Conservation (phyloP, 53 echinoderm and acorn worm genomes). For the Holothuria leucospilota region DNA sequence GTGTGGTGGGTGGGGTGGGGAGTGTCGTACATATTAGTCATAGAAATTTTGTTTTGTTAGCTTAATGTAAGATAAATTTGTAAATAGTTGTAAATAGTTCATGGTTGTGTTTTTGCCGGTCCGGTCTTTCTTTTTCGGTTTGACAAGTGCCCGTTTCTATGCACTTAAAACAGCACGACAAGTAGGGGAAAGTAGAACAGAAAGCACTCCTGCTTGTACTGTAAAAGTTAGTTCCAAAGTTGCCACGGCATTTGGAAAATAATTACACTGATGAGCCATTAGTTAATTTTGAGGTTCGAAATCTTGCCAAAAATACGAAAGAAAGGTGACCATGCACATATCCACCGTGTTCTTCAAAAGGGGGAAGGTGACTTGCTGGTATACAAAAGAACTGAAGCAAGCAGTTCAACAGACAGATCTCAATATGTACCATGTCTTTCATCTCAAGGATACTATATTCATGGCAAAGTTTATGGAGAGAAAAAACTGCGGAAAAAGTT, state of each 20-base stretch:
- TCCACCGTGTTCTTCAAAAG: slow-evolving; percentile 50
- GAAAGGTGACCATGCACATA: slow-evolving; percentile 69
- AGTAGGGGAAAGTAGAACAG: slow-evolving; percentile 57
- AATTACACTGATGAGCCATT: slow-evolving; percentile 58
- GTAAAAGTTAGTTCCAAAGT: slow-evolving; percentile 61
- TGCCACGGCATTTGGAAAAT: slow-evolving; percentile 69
- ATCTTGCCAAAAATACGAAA: neutral
- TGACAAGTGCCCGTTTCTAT: no score
- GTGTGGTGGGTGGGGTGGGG: no score
- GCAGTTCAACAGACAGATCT: slow-evolving; percentile 9
- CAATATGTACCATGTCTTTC: slow-evolving; percentile 64
- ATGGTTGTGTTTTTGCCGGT: no score
- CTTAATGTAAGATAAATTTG: no score
- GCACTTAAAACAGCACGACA: no score
- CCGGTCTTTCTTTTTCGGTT: no score
- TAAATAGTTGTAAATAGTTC: no score
- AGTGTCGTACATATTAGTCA: no score
- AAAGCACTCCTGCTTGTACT: slow-evolving; percentile 70
- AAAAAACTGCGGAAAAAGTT: neutral
- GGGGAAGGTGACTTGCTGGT: slow-evolving; percentile 66
- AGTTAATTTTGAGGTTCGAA: neutral
- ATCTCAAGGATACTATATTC: slow-evolving; percentile 59
- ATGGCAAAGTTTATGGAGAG: slow-evolving; percentile 57
- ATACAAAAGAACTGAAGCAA: slow-evolving; percentile 51
- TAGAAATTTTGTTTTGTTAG: no score